phyloP scores from a whole-genome alignment of 2,113 vertebrate genomes.

The Pseudopodoces humilis region DNA sequence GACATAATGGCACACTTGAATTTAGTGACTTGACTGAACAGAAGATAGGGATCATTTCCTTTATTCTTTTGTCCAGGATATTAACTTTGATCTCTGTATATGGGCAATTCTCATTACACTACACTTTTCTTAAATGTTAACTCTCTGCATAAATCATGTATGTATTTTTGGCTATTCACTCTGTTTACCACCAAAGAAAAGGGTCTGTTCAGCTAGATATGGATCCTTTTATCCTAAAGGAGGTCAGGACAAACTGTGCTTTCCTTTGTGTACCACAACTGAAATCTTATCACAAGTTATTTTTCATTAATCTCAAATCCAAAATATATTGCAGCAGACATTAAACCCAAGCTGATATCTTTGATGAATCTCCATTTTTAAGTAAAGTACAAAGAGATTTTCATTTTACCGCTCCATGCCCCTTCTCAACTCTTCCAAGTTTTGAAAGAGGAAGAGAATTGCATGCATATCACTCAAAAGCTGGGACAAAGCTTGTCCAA shows the following conservation, averaged over 20 bases:
- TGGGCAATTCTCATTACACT: slow-evolving; percentile 52
- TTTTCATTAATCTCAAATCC: slow-evolving; percentile 46
- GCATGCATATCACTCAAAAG: background rate
- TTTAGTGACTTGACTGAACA: slow-evolving; percentile 51
- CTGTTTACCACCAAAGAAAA: background rate
- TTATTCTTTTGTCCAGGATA: slow-evolving; percentile 34
- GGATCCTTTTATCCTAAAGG: background rate
- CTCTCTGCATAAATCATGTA: background rate
- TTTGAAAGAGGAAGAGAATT: background rate
- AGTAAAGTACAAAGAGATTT: background rate
- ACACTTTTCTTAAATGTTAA: slow-evolving; percentile 20
- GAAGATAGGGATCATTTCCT: slow-evolving; percentile 18
- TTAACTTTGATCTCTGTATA: slow-evolving; percentile 65
- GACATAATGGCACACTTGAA: slow-evolving; percentile 55
- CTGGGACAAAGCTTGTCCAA: background rate
- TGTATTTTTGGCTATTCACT: slow-evolving; percentile 29
- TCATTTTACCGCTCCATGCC: background rate
- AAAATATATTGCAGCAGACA: slow-evolving; percentile 15
- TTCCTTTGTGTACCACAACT: background rate
- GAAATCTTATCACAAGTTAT: background rate
- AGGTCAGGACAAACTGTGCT: background rate
- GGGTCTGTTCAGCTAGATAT: background rate
- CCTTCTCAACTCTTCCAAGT: background rate
- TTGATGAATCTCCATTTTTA: background rate
- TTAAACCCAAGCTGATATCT: slow-evolving; percentile 24